Evolutionary conservation across 1,140 invertebrate genomes (phyloP).

Genomic region (Saccostrea cuccullata): DNA sequence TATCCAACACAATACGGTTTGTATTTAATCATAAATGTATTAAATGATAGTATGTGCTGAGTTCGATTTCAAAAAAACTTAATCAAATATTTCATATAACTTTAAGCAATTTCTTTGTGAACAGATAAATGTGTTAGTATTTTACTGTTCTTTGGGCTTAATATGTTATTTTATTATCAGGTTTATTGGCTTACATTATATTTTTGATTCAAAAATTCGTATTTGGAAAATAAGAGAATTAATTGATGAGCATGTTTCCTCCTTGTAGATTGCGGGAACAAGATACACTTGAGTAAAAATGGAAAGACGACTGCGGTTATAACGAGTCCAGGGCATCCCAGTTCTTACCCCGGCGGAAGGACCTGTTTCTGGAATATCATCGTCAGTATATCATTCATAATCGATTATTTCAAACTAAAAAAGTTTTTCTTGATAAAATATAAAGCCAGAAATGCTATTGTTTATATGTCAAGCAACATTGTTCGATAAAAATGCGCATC

Average conservation of each 20-base stretch:
- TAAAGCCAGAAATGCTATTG: too few relatives aligned
- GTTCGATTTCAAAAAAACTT: too few relatives aligned
- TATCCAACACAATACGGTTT: constrained; percentile 3
- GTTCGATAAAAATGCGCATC: too few relatives aligned
- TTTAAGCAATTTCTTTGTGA: not conserved
- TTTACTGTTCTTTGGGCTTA: too few relatives aligned
- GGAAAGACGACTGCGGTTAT: not conserved
- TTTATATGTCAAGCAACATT: too few relatives aligned
- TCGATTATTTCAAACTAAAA: not conserved
- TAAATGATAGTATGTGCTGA: too few relatives aligned
- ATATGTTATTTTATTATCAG: not conserved
- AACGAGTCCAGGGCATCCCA: not conserved
- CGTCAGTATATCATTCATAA: not conserved
- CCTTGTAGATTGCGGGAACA: not conserved
- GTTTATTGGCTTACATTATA: not conserved
- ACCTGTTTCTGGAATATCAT: constrained; percentile 14
- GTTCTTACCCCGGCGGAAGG: not conserved
- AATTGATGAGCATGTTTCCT: not conserved
- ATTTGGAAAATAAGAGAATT: not conserved
- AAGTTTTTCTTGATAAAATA: too few relatives aligned
- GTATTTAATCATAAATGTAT: not conserved
- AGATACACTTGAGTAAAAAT: not conserved
- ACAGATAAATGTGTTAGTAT: too few relatives aligned
- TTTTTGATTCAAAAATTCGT: not conserved
- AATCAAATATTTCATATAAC: not conserved